Evolutionary conservation across 2,113 vertebrate genomes (phyloP).

Genomic region (Rhinolophus sinicus): DNA sequence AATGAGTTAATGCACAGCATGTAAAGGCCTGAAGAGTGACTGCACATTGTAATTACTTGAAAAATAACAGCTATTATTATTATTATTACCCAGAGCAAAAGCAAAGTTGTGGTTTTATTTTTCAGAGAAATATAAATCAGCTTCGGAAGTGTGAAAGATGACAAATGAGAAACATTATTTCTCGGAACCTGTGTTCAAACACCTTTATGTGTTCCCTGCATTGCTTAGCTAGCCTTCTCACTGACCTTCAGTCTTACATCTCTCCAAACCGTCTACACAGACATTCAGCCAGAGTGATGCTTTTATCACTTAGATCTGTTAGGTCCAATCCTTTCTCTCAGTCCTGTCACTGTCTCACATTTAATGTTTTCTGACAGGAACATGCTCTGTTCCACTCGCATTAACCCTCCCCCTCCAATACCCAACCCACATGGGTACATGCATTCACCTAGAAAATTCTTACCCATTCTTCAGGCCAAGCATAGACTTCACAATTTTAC

Average conservation of each 20-base stretch:
- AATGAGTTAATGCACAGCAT: neutral
- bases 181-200: neutral
- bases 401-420: no score
- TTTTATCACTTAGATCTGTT: neutral
- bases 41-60: neutral
- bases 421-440: neutral
- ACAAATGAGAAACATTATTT: neutral
- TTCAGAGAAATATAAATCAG: slow-evolving; percentile 38
- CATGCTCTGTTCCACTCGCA: neutral
- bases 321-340: neutral
- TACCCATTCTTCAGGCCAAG: neutral
- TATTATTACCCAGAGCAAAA: neutral
- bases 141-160: neutral
- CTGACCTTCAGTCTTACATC: neutral
- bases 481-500: neutral
- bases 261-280: neutral
- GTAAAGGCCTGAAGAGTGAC: neutral
- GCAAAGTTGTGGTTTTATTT: neutral
- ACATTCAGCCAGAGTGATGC: neutral
- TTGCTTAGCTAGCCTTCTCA: neutral
- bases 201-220: neutral
- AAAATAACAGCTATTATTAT: slow-evolving; percentile 22
- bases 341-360: neutral
- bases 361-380: neutral
- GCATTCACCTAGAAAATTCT: neutral